Evolutionary conservation across 2,113 vertebrate species (phyloP), one percentile per base, ranked within the genome.

Genomic region (Nipponia nippon): DNA sequence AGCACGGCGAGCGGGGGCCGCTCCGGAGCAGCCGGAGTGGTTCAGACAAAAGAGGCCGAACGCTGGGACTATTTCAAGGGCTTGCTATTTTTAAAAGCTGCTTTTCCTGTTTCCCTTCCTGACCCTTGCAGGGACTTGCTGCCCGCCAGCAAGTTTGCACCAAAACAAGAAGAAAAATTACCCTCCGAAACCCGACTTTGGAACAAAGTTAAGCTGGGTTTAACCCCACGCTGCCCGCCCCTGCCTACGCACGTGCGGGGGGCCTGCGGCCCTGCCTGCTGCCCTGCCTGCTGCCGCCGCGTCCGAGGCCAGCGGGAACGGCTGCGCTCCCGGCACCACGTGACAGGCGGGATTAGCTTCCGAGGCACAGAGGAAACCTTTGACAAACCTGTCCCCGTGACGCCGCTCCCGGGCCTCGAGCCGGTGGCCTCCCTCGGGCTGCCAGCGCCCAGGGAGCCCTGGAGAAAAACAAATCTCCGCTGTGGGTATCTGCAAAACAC

Each of bases 71-170:
- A 34, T 79, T 76, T 46, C 69, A 19, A 67, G 90, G 73, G 16
- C 72, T 46, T 8, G 78, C 93, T 90, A n/a, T 81, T 93, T 93
- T 66, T 93, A 93, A 93, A 86, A 81, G 73, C 79, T 53, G 83
- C 58, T 90, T 90, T 94, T 88, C 90, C 90, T 87, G 87, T 90
- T 96, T 66, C 73, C 63, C 79, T 90, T 76, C 85, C 92, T 32
- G 85, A 61, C 63, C 69, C 73, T 65, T 0, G 10, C 13, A 0
- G 34, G 65, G 58, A 16, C 42, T 29, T 5, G 27, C 50, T 19
- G 42, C 52, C 73, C 18, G 9, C 11, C 55, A 16, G 63, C 69
- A 2, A 38, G 16, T 21, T 23, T 23, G 59, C 38, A 13, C 67
- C 73, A 16, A 34, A 30, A 22, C 49, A 11, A 15, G 5, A 10